Evolutionary conservation across 2,888 invertebrate genomes (phyloP).

Genomic region (Pseudococcus jackbeardsleyi): DNA sequence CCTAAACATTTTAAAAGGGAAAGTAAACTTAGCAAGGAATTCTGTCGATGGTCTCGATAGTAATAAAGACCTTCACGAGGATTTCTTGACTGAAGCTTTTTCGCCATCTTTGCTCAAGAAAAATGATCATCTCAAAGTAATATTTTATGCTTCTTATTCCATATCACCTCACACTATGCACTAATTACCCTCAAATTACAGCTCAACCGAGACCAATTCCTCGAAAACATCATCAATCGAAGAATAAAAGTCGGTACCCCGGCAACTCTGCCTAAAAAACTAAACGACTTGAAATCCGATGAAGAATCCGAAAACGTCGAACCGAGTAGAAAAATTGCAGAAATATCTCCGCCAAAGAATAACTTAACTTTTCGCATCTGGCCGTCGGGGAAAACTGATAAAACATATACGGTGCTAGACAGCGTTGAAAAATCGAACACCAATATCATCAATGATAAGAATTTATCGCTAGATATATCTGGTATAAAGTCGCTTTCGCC

Average conservation of each 20-base stretch:
- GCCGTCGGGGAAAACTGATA: not conserved
- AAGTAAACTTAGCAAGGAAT: constrained; percentile 34
- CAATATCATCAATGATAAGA: constrained; percentile 20
- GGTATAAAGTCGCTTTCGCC: constrained; percentile 47
- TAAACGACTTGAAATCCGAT: not conserved
- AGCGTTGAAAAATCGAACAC: not conserved
- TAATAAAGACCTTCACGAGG: not conserved
- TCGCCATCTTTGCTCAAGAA: not conserved
- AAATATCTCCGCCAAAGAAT: constrained; percentile 5
- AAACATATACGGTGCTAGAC: constrained; percentile 24
- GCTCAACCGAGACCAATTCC: not conserved
- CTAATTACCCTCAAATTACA: not conserved
- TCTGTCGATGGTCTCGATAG: not conserved
- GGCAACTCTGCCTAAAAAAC: not conserved
- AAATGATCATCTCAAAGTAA: not conserved
- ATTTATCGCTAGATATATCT: constrained; percentile 14
- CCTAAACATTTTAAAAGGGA: constrained; percentile 51
- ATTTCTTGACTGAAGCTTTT: not conserved
- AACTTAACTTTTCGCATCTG: constrained; percentile 1
- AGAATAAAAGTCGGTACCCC: not conserved
- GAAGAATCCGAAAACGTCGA: constrained; percentile 33
- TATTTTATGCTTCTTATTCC: not conserved
- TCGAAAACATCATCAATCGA: constrained; percentile 8
- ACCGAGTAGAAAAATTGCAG: constrained; percentile 7
- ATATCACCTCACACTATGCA: not conserved